Evolutionary conservation across 2,888 invertebrate species (phyloP), one percentile per base, ranked within the genome.

Genomic region (Caenorhabditis sp.): DNA sequence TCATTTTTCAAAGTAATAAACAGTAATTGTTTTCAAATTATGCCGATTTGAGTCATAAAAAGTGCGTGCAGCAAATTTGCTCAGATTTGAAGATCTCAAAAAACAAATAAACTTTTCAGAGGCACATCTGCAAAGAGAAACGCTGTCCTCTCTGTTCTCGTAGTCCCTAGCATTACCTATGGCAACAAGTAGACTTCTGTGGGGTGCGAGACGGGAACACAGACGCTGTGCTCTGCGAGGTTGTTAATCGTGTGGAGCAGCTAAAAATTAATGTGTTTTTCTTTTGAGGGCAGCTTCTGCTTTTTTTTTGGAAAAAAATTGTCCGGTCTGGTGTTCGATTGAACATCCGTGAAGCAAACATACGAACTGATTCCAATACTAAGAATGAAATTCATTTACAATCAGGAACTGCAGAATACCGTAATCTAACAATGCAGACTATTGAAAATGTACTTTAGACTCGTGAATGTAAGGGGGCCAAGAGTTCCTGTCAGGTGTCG

Each of bases 131-230:
- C n/a, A 4, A 47, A 47, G 18, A 32, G 5, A 32, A 47, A 47
- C 47, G 24, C 4, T 50, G 24, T 1, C 24, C 2, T 62, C 32
- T 28, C 35, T n/a, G 22, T 37, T 26, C 32, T 6, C 55, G 28
- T 72, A 35, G 35, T 22, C 55, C 44, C 40, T 64, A 56, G 26
- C 35, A 50, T 64, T 28, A 64, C 64, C 72, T 64, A 55, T 62
- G 44, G 56, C 72, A 64, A 64, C 60, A 18, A 61, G 55, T 55
- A 44, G 40, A 51, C 61, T 18, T n/a, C 2, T 47, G 18, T 18
- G n/a, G 4, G 40, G n/a, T 3, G 70, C 4, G 28, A 58, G 32
- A 68, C 18, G 58, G 51, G 53, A 40, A 55, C 70, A 44, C 26
- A n/a, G 18, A 24, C 8, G 40, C 11, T 15, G 5, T 40, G 47